Evolutionary conservation across 2,888 invertebrate genomes (phyloP).

Genomic region (Drosophila kambysellisi): DNA sequence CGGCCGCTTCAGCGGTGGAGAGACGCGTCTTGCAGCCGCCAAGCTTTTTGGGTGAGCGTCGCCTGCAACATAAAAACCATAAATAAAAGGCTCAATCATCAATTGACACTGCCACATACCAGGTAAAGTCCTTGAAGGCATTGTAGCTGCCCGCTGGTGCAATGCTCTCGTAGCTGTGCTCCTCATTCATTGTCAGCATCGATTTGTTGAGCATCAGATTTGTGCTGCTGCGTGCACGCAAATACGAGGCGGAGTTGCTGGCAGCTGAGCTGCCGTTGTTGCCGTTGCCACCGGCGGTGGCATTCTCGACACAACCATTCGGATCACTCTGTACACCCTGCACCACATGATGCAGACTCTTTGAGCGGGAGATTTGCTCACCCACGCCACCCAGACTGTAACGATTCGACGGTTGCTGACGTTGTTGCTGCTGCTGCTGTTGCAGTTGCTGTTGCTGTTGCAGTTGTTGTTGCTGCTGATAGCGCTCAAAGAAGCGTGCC

Average conservation of each 20-base stretch:
- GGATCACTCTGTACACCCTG: constrained; percentile 67
- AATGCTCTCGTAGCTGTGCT: constrained; percentile 70
- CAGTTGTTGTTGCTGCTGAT: constrained; percentile 70
- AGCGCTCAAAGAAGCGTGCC: constrained; percentile 88
- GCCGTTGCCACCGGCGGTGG: constrained; percentile 29
- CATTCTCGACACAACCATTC: constrained; percentile 39
- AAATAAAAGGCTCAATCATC: background rate
- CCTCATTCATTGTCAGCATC: constrained; percentile 65
- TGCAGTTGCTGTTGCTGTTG: constrained; percentile 60
- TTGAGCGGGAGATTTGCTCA: constrained; percentile 84
- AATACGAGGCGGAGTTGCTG: constrained; percentile 59
- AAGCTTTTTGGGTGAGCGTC: constrained; percentile 85
- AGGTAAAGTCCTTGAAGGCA: constrained; percentile 87
- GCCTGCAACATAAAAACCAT: constrained; percentile 60
- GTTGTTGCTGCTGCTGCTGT: constrained; percentile 54
- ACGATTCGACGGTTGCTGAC: constrained; percentile 41
- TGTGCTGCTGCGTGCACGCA: constrained; percentile 83
- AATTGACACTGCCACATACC: constrained; percentile 84
- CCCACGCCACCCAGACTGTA: constrained; percentile 54
- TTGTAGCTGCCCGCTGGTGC: constrained; percentile 83
- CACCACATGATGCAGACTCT: constrained; percentile 84
- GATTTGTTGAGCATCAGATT: constrained; percentile 79
- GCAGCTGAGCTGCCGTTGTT: constrained; percentile 44
- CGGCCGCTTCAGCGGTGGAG: constrained; percentile 86
- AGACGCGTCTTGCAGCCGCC: constrained; percentile 87